phyloP scores from a whole-genome alignment of 2,113 vertebrate genomes.

The Podilymbus podiceps region DNA sequence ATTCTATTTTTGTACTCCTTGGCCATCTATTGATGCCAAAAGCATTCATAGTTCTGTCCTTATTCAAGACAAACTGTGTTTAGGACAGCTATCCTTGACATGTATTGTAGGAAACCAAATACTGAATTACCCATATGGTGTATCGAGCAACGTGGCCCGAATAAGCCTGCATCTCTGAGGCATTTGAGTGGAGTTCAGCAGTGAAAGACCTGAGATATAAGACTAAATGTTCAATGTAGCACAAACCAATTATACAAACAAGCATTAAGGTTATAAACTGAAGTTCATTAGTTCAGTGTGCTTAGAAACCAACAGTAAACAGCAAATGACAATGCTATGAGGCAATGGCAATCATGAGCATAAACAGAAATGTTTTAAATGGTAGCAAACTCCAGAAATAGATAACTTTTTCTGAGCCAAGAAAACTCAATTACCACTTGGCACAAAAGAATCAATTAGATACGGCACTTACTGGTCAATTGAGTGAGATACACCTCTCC shows the following conservation, averaged over 20 bases:
- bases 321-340: neutral
- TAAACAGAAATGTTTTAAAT: neutral
- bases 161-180: neutral
- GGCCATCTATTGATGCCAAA: neutral
- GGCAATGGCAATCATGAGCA: neutral
- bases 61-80: neutral
- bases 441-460: constrained; percentile 30
- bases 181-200: neutral
- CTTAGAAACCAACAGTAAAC: neutral
- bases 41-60: neutral
- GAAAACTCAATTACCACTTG: constrained; percentile 33
- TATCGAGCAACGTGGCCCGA: neutral
- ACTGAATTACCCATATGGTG: neutral
- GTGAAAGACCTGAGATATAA: neutral
- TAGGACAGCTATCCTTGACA: neutral
- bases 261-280: neutral
- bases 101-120: neutral
- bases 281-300: neutral
- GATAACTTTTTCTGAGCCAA: neutral
- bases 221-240: neutral
- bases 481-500: neutral
- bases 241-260: neutral
- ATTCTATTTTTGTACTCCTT: neutral
- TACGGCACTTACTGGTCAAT: neutral
- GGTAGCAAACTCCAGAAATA: neutral